Evolutionary conservation across 1,140 invertebrate species (phyloP), one percentile per base, ranked within the genome.

Genomic region (Drosophila gunungcola): DNA sequence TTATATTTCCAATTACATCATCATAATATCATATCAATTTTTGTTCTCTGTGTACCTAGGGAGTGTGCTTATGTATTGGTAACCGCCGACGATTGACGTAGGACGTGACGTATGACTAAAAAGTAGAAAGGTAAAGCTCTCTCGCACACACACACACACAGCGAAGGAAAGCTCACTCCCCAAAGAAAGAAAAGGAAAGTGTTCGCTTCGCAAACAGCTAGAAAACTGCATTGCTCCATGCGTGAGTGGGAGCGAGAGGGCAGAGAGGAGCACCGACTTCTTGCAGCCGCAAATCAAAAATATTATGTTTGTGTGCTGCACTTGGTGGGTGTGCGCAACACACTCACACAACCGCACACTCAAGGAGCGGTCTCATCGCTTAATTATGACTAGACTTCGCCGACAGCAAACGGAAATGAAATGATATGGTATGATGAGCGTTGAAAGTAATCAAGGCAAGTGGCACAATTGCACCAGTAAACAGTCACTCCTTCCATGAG

Each of bases 361-460:
- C 48, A 57, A 73, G 68, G 53, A 43, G 43, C 43, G 45, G 62
- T 54, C 64, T 51, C 48, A 76, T 80, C 84, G 72, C 73, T 84
- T 84, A 85, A 84, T 84, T 84, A 76, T 80, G 65, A 41, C 27
- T 38, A 70, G 64, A 25, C 32, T 27, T 53, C 16, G 39, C 29
- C 13, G 41, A 25, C 42, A 32, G 51, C 25, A 12, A 56, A 65
- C 36, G 45, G 63, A 64, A 64, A 36, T 3, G 41, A 34, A 42
- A 42, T 41, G 60, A 32, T 7, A 63, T 60, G 58, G 49, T 52
- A 13, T 16, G 49, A 52, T 73, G 57, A 51, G 56, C 69, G 78
- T 62, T 49, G 43, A 68, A 75, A 81, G 65, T 83, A 88, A 88
- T 81, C 78, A 85, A 81, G 64, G 78, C 73, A 67, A 86, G 86